phyloP scores from a whole-genome alignment of 2,113 vertebrate genomes.

The Chloroceryle aenea region DNA sequence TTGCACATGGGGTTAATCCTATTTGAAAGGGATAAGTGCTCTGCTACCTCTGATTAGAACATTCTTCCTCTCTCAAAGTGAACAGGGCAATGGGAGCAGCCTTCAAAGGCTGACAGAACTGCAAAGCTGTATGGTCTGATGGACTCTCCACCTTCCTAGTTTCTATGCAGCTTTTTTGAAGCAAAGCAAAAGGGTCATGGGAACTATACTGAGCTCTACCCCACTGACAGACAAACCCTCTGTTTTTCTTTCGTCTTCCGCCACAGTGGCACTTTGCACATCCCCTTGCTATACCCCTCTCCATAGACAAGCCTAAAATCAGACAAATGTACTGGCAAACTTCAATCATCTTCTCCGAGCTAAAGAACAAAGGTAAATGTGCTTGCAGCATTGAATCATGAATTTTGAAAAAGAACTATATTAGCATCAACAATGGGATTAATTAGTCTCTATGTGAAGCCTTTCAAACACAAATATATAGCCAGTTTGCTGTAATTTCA shows the following conservation, averaged over 20 bases:
- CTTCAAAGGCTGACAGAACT: neutral
- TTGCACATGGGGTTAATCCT: neutral
- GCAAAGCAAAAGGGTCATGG: neutral
- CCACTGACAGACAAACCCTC: neutral
- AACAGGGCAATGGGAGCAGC: neutral
- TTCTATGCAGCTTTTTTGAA: neutral
- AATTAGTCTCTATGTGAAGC: constrained; percentile 64
- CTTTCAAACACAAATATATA: constrained; percentile 28
- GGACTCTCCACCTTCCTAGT: neutral
- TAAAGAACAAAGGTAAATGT: constrained; percentile 73
- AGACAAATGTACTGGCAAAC: neutral
- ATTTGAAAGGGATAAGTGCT: neutral
- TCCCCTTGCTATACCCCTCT: neutral
- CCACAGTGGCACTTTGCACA: neutral
- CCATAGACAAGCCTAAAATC: neutral
- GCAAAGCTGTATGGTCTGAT: neutral
- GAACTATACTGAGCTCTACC: neutral
- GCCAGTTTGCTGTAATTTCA: neutral
- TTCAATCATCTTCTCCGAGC: constrained; percentile 22
- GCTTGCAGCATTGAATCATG: constrained; percentile 43
- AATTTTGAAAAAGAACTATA: constrained; percentile 50
- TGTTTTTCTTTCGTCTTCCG: neutral
- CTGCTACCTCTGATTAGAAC: neutral
- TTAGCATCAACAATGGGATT: constrained; percentile 78
- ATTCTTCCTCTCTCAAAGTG: neutral